Conservation (phyloP, 2,797 vertebrate species). For the Neosilurus mollespiculum region DNA sequence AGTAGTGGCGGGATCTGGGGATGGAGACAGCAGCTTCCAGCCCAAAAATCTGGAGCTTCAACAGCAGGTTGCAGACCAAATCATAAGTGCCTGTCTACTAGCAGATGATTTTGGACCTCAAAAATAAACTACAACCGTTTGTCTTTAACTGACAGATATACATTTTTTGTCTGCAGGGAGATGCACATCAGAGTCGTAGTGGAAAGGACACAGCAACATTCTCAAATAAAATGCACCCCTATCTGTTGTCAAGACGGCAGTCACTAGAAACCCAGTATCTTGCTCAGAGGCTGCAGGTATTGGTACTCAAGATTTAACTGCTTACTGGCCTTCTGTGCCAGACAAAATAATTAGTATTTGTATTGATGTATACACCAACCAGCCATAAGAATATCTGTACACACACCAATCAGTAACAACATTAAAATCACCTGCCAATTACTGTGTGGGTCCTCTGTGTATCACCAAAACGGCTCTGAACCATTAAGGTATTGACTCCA, state of each 20-base stretch:
- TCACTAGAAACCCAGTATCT: constrained; percentile 92
- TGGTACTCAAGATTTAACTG: background rate
- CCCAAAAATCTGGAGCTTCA: constrained; percentile 76
- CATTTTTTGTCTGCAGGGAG: constrained; percentile 74
- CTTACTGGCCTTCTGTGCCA: background rate
- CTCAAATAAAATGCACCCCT: constrained; percentile 78
- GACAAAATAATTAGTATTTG: background rate
- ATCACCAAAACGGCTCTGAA: too few species aligned
- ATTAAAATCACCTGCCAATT: too few species aligned
- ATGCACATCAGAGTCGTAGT: constrained; percentile 71
- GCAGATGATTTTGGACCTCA: background rate
- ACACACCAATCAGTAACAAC: too few species aligned
- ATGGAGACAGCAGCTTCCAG: constrained; percentile 68
- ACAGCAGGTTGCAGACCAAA: constrained; percentile 21
- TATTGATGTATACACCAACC: too few species aligned
- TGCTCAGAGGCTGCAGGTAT: constrained; percentile 89
- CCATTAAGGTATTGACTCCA: too few species aligned
- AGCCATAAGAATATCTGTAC: too few species aligned
- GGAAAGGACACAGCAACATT: constrained; percentile 77
- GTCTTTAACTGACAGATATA: background rate
- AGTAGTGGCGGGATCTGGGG: constrained; percentile 75
- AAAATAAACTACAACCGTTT: background rate
- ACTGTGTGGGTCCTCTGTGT: too few species aligned
- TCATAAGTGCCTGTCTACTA: background rate
- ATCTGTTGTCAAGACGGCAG: constrained; percentile 82